phyloP scores from a whole-genome alignment of 1,140 invertebrate genomes.

The Metopolophium dirhodum region DNA sequence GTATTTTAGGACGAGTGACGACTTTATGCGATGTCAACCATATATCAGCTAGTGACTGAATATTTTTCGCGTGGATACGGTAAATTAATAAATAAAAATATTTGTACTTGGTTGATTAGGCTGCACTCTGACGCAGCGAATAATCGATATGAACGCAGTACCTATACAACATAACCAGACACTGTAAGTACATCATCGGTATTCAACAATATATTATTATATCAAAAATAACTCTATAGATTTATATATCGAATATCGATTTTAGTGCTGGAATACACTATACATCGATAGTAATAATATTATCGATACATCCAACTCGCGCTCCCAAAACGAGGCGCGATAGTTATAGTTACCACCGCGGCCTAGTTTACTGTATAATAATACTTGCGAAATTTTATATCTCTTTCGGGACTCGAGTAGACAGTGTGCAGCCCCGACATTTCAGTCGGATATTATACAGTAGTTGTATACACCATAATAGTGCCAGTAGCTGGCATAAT shows the following conservation, averaged over 20 bases:
- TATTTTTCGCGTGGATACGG: not conserved
- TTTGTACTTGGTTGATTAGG: not conserved
- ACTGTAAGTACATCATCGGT: not conserved
- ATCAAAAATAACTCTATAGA: not conserved
- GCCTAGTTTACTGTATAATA: too few relatives aligned
- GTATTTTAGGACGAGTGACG: too few relatives aligned
- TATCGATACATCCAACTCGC: not conserved
- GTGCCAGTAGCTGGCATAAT: not conserved
- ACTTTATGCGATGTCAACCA: not conserved
- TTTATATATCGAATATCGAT: not conserved
- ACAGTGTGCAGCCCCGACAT: too few relatives aligned
- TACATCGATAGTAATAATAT: not conserved
- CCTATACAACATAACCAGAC: not conserved
- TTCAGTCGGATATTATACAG: too few relatives aligned
- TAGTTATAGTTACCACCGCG: too few relatives aligned
- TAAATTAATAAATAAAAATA: not conserved
- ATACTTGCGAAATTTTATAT: too few relatives aligned
- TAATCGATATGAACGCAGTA: not conserved
- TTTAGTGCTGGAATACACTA: not conserved
- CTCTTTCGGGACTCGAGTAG: too few relatives aligned
- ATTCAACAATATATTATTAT: not conserved
- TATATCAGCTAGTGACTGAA: not conserved
- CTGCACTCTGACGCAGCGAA: not conserved
- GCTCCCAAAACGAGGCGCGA: too few relatives aligned
- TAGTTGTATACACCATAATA: too few relatives aligned